Percentiles rank a stretch among this genome's conserved stretches.
Evolutionary conservation across 2,888 invertebrate genomes (phyloP).

Genomic region (Machimus rusticus): DNA sequence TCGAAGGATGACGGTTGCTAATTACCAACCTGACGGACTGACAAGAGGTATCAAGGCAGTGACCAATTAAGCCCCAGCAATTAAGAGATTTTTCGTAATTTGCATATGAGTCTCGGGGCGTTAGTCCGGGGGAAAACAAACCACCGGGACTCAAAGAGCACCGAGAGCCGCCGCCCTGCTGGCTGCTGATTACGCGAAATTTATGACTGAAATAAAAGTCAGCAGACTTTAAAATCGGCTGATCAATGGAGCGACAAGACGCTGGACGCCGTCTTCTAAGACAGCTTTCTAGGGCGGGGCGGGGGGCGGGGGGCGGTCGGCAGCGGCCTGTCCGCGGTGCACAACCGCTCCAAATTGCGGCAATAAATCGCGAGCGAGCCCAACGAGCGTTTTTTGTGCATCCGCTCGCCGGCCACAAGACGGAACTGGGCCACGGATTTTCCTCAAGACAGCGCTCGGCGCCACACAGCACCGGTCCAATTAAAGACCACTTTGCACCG

Average conservation of each 20-base stretch:
- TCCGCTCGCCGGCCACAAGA: background rate
- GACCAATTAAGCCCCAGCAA: background rate
- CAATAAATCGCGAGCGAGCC: too few relatives aligned
- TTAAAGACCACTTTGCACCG: background rate
- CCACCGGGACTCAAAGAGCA: background rate
- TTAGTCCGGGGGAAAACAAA: background rate
- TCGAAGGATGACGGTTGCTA: background rate
- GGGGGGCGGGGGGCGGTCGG: too few relatives aligned
- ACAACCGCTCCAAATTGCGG: too few relatives aligned
- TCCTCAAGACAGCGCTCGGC: background rate
- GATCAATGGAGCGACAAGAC: constrained; percentile 19
- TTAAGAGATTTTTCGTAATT: background rate
- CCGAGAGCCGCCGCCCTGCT: background rate
- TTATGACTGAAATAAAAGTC: constrained; percentile 34
- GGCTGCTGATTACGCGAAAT: constrained; percentile 33
- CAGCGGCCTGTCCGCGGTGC: too few relatives aligned
- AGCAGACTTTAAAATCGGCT: constrained; percentile 35
- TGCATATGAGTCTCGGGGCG: background rate
- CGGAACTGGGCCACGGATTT: background rate
- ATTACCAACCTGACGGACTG: background rate
- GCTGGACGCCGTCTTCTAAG: background rate
- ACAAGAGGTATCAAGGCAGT: background rate
- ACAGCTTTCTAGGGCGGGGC: background rate
- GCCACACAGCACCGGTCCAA: background rate
- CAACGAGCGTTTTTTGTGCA: too few relatives aligned